Evolutionary conservation across 2,797 vertebrate genomes (phyloP), one percentile per base, ranked within the genome.

Genomic region (Thalassophryne amazonica): DNA sequence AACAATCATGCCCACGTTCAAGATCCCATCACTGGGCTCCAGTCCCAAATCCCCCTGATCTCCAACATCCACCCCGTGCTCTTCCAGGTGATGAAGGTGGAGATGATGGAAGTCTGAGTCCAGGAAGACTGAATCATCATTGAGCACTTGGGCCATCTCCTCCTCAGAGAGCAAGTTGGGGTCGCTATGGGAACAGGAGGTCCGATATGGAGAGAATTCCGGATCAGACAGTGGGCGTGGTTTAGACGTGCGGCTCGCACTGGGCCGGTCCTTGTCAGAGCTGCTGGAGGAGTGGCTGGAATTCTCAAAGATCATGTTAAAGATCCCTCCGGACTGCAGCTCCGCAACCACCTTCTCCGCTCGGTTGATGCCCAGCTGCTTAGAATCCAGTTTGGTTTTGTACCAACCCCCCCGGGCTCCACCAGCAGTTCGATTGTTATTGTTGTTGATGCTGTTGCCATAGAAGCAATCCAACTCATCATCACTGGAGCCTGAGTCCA

Each of bases 281-380:
- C 89, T 90, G 50, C 91, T 85, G 18, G 91, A 87, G 5, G 91
- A 93, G 43, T 93, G 88, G 32, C 82, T 76, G 10, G 96, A 94
- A 63, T 90, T 96, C 65, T 99, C 96, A 55, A 98, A 95, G 63
- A 99, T 96, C 97, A 98, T 98, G 79, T 85, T 95, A 47, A 99
- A 95, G 70, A 99, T 99, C 0, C 94, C 94, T 4, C 97, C 97
- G 0, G 97, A 97, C 73, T 95, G 97, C 87, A 99, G 87, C 69
- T 99, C 97, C 1, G 96, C 96, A 12, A 98, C 96, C 1, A 99
- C 97, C 15, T 90, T 93, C 85, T 97, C 94, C 0, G 97, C 97
- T 43, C 97, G 85, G 78, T 97, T 95, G 64, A 99, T 98, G n/a
- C 97, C 97, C 38, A 93, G 60, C 5, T 93, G 91, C 72, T 95